These are phyloP conservation scores for Drosophila tani DNA, from an alignment of 1,140 invertebrate species.

Conservation along the genomic window DNA sequence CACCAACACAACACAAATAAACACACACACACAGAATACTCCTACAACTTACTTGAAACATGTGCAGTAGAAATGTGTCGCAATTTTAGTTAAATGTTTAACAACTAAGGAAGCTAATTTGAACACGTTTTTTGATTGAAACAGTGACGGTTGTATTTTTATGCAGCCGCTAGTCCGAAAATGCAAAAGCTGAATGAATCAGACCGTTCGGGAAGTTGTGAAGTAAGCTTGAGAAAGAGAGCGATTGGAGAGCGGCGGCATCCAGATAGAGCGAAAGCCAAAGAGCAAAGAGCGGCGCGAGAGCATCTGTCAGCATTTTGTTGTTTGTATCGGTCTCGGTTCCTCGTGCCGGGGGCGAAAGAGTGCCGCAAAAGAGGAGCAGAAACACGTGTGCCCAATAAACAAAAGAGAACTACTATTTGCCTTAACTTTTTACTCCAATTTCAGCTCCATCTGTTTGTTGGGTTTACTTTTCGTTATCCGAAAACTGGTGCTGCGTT, in stretches of 20 bases:
- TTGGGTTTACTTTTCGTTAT: slow-evolving; percentile 29
- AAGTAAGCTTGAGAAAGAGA: slow-evolving; percentile 44
- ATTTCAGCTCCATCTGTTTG: slow-evolving; percentile 1
- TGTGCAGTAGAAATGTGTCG: slow-evolving; percentile 60
- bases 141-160: slow-evolving; percentile 4
- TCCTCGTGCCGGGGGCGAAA: slow-evolving; percentile 10
- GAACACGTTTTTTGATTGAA: slow-evolving; percentile 13
- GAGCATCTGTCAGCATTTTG: slow-evolving; percentile 8
- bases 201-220: slow-evolving; percentile 20
- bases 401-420: slow-evolving; percentile 7
- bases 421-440: neutral
- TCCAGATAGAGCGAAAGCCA: slow-evolving; percentile 14
- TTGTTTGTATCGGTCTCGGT: slow-evolving; percentile 29
- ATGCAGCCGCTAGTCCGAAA: slow-evolving; percentile 67
- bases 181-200: slow-evolving; percentile 76
- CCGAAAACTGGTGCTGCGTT: slow-evolving; percentile 27
- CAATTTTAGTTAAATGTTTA: slow-evolving; percentile 40
- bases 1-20: slow-evolving; percentile 13
- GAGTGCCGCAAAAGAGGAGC: slow-evolving; percentile 13
- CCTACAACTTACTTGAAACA: slow-evolving; percentile 73
- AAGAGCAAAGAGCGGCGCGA: slow-evolving; percentile 3
- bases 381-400: slow-evolving; percentile 31
- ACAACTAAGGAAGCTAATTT: slow-evolving; percentile 22
- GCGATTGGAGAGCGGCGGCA: slow-evolving; percentile 29
- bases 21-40: slow-evolving; percentile 9